Conservation (phyloP, 35 echinoderm and acorn worm genomes). For the Apostichopus parvimensis region DNA sequence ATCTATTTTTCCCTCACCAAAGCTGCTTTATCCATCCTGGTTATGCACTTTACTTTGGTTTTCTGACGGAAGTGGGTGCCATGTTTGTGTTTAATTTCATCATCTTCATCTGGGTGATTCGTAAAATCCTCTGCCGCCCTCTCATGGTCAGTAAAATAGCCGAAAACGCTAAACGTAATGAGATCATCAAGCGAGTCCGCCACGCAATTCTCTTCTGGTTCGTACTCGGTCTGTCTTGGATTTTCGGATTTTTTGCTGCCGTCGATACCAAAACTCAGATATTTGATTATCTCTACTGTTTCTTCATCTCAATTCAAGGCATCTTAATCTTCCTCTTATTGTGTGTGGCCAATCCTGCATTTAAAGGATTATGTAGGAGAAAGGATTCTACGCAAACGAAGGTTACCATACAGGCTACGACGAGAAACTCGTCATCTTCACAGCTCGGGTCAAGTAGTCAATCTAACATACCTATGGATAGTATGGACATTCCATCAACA, state of each 20-base stretch:
- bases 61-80: constrained; percentile 6
- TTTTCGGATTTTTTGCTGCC: constrained; percentile 24
- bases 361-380: not conserved
- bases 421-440: too few species aligned
- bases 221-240: constrained; percentile 29
- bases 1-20: not conserved
- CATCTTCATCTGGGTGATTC: not conserved
- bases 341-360: constrained; percentile 30
- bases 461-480: too few species aligned
- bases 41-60: constrained; percentile 16
- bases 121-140: constrained; percentile 40
- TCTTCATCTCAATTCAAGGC: not conserved
- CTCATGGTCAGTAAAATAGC: not conserved
- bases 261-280: constrained; percentile 20
- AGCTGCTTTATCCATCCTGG: constrained; percentile 40
- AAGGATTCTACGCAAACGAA: too few species aligned
- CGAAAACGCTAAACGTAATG: not conserved
- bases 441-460: too few species aligned
- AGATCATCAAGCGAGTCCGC: constrained; percentile 23
- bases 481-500: too few species aligned
- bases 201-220: constrained; percentile 42
- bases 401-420: too few species aligned
- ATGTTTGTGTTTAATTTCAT: constrained; percentile 14
- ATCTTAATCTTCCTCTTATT: too few species aligned
- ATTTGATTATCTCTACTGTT: constrained; percentile 42